Percentiles rank a stretch among this genome's conserved stretches.
Evolutionary conservation across 2,113 vertebrate species (phyloP).

Genomic region (Catharus fuscescens): DNA sequence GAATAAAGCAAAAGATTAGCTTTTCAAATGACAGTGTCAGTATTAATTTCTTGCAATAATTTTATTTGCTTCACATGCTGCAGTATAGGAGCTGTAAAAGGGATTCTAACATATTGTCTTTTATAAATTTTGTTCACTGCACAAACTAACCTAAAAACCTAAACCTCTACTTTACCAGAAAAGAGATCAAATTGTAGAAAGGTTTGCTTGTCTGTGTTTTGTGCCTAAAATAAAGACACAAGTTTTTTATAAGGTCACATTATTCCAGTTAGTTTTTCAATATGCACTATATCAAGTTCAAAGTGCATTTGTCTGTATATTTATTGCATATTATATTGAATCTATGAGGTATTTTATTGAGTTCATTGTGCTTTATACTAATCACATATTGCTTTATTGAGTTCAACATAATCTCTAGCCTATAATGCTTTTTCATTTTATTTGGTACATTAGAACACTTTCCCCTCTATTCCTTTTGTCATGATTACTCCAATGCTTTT

Average conservation of each 20-base stretch:
- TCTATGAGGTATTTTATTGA: conserved; percentile 24
- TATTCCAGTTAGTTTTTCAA: background rate
- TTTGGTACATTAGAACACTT: background rate
- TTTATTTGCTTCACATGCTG: background rate
- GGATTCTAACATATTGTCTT: background rate
- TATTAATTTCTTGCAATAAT: background rate
- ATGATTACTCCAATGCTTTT: conserved; percentile 15
- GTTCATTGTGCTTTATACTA: conserved; percentile 21
- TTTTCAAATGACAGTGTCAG: background rate
- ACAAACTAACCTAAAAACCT: background rate
- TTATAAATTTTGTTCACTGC: background rate
- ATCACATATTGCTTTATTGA: conserved; percentile 19
- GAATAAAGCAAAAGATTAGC: background rate
- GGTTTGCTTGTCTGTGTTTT: background rate
- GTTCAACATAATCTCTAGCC: conserved; percentile 18
- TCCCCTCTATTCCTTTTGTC: background rate
- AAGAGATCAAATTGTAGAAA: background rate
- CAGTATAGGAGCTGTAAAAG: background rate
- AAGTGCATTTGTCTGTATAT: background rate
- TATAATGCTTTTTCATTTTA: conserved; percentile 26
- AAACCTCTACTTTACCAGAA: background rate
- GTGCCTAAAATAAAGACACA: background rate
- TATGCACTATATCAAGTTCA: background rate
- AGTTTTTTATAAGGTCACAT: conserved; percentile 1
- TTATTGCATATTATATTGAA: background rate